Evolutionary conservation across 2,113 vertebrate genomes (phyloP).

Genomic region (Macrotis lagotis): DNA sequence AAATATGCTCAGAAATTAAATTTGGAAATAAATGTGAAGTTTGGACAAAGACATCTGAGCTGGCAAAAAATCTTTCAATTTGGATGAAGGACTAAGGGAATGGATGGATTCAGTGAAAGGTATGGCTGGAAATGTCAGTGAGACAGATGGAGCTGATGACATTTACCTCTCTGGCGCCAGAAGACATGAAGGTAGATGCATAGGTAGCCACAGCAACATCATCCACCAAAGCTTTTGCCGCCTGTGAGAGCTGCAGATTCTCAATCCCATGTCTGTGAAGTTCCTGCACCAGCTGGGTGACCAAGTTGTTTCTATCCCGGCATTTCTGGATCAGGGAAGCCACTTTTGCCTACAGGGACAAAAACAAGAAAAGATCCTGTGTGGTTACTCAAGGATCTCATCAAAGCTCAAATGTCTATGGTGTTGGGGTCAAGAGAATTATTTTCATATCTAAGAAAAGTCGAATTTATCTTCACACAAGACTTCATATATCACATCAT

Average conservation of each 20-base stretch:
- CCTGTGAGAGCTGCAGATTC: conserved; percentile 74
- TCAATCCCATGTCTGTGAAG: conserved; percentile 73
- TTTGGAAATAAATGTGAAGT: not conserved
- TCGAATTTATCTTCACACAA: not conserved
- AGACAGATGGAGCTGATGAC: rapidly evolving
- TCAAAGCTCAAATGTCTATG: not conserved
- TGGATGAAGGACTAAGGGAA: not conserved
- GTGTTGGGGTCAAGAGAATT: not conserved
- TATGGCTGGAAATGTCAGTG: not conserved
- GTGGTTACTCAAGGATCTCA: not conserved
- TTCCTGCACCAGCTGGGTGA: conserved; percentile 78
- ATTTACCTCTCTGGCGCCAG: conserved; percentile 63
- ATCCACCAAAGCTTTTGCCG: conserved; percentile 78
- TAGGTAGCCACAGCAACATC: conserved; percentile 84
- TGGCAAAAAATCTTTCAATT: not conserved
- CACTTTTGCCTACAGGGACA: conserved; percentile 76
- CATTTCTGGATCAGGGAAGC: conserved; percentile 88
- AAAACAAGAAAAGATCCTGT: not conserved
- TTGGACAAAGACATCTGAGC: not conserved
- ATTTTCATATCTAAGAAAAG: not conserved
- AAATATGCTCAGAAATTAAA: not conserved
- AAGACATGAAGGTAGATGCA: conserved; percentile 30
- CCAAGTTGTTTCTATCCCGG: conserved; percentile 85
- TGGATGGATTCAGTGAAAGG: not conserved
- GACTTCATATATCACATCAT: not conserved